Evolutionary conservation across 2,797 vertebrate genomes (phyloP).

Genomic region (Silurus aristotelis): DNA sequence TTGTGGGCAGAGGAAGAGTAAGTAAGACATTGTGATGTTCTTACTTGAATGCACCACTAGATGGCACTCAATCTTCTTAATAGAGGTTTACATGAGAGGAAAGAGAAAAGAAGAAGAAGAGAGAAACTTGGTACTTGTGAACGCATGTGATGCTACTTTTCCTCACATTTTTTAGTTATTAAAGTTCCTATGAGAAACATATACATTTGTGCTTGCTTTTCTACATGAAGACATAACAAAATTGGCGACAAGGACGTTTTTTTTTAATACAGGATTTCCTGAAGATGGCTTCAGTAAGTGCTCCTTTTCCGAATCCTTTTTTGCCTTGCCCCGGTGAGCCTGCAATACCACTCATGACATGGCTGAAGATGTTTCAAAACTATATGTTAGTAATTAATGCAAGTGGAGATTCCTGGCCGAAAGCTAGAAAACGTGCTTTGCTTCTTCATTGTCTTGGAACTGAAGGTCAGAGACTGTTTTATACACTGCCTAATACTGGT

Average conservation of each 20-base stretch:
- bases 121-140: too few relatives aligned
- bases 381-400: conserved; percentile 14
- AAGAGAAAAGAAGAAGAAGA: too few relatives aligned
- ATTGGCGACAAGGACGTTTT: not conserved
- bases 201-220: too few relatives aligned
- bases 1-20: too few relatives aligned
- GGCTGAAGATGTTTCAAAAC: conserved; percentile 19
- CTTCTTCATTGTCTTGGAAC: conserved; percentile 1
- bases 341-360: conserved; percentile 8
- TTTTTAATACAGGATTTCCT: not conserved
- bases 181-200: too few relatives aligned
- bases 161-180: too few relatives aligned
- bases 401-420: not conserved
- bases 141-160: too few relatives aligned
- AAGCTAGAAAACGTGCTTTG: conserved; percentile 4
- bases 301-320: not conserved
- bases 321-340: not conserved
- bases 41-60: too few relatives aligned
- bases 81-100: too few relatives aligned
- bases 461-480: not conserved
- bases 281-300: not conserved
- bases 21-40: too few relatives aligned
- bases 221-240: not conserved
- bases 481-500: not conserved
- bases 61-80: too few relatives aligned